phyloP scores from a whole-genome alignment of 2,888 invertebrate species.

The Agrotis ipsilon region DNA sequence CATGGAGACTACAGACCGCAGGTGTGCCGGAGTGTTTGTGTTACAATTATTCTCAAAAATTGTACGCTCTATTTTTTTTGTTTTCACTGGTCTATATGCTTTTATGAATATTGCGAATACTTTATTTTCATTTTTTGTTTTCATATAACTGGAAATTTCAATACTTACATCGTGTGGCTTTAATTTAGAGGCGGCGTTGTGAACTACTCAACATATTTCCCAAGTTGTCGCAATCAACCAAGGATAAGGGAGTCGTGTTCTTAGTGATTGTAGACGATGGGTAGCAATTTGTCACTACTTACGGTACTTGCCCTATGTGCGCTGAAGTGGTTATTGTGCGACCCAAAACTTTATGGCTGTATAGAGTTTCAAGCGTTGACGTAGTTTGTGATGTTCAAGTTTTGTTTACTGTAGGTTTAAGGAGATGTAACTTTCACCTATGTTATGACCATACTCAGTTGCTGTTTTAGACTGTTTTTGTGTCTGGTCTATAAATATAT shows the following conservation, averaged over 20 bases:
- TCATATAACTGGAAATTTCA: not conserved
- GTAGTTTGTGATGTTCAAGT: slow-evolving; percentile 42
- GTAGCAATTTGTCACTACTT: slow-evolving; percentile 59
- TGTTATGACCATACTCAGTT: not conserved
- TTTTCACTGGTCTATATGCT: slow-evolving; percentile 18
- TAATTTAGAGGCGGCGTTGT: slow-evolving; percentile 27
- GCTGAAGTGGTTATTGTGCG: slow-evolving; percentile 46
- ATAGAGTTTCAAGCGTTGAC: slow-evolving; percentile 51
- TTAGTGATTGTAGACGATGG: slow-evolving; percentile 40
- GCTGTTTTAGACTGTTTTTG: not conserved
- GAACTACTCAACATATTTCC: slow-evolving; percentile 43
- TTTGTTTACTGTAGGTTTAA: slow-evolving; percentile 38
- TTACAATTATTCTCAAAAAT: slow-evolving; percentile 38
- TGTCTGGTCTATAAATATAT: no score
- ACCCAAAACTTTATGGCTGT: slow-evolving; percentile 60
- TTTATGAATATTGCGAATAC: slow-evolving; percentile 28
- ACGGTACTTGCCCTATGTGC: slow-evolving; percentile 42
- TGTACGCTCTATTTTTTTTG: slow-evolving; percentile 6
- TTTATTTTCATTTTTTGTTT: slow-evolving; percentile 26
- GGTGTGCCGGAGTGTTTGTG: slow-evolving; percentile 25
- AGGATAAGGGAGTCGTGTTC: slow-evolving; percentile 39
- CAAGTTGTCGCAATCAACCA: slow-evolving; percentile 40
- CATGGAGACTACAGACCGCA: slow-evolving; percentile 21
- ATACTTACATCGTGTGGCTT: slow-evolving; percentile 7
- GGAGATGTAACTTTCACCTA: slow-evolving; percentile 13